Evolutionary conservation across 2,888 invertebrate species (phyloP).

Genomic region (Leptothorax acervorum): DNA sequence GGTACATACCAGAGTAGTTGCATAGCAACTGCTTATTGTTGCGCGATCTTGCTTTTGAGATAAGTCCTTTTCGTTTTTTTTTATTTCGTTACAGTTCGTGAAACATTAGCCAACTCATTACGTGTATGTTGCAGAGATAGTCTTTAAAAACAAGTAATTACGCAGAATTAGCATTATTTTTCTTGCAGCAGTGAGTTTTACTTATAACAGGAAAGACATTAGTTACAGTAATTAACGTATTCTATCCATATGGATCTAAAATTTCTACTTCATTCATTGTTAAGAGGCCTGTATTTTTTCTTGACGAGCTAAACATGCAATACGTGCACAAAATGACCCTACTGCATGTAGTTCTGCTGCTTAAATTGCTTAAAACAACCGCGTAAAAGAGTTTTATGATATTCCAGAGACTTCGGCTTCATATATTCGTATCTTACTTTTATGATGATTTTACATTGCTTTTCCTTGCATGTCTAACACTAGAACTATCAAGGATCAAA

Average conservation of each 20-base stretch:
- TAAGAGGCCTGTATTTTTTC: not conserved
- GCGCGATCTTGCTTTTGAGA: constrained; percentile 40
- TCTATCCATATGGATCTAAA: constrained; percentile 40
- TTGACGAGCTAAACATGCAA: constrained; percentile 18
- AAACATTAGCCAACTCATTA: constrained; percentile 52
- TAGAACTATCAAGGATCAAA: too few species aligned
- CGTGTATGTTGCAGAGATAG: constrained; percentile 32
- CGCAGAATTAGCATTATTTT: constrained; percentile 46
- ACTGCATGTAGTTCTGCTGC: not conserved
- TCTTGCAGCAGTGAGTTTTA: constrained; percentile 49
- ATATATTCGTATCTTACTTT: not conserved
- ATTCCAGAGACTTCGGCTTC: not conserved
- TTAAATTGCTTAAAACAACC: constrained; percentile 17
- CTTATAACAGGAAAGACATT: constrained; percentile 49
- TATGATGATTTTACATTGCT: constrained; percentile 17
- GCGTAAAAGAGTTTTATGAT: constrained; percentile 13
- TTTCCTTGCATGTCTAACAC: not conserved
- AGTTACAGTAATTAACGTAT: constrained; percentile 48
- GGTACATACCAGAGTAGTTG: not conserved
- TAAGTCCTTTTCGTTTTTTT: constrained; percentile 25
- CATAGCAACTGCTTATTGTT: constrained; percentile 19
- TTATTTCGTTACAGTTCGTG: constrained; percentile 54
- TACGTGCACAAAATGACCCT: constrained; percentile 19
- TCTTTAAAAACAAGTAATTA: constrained; percentile 44
- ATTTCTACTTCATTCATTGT: constrained; percentile 52